phyloP scores from a whole-genome alignment of 2,888 invertebrate species.

The Oscheius sp. region DNA sequence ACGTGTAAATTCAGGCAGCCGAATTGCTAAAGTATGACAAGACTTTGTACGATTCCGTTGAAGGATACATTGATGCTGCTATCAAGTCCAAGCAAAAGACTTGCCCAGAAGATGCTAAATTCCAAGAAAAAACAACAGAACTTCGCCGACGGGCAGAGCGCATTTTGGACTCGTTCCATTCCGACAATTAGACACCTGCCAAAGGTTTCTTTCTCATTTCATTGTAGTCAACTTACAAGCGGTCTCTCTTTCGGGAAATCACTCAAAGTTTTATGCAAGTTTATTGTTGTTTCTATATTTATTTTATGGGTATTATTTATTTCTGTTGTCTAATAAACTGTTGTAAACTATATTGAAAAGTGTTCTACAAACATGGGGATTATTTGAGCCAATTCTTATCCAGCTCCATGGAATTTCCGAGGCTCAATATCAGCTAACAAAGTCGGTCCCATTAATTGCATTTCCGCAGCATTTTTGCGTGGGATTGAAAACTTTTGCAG shows the following conservation, averaged over 20 bases:
- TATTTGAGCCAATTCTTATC: too few species aligned
- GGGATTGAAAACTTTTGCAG: too few species aligned
- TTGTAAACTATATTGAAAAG: too few species aligned
- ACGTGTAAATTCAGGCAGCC: constrained; percentile 67
- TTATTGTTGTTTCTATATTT: neutral
- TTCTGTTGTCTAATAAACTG: neutral
- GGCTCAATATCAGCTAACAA: too few species aligned
- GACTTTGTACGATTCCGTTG: constrained; percentile 69
- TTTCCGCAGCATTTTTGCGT: too few species aligned
- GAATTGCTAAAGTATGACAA: constrained; percentile 77
- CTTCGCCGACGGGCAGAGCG: constrained; percentile 46
- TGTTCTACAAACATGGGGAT: too few species aligned
- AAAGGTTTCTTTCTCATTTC: neutral
- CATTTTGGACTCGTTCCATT: constrained; percentile 38
- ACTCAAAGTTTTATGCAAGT: too few species aligned
- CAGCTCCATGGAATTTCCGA: too few species aligned
- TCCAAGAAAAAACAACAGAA: constrained; percentile 47
- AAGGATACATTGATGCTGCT: constrained; percentile 72
- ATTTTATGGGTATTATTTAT: constrained; percentile 16
- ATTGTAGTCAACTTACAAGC: constrained; percentile 26
- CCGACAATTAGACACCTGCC: neutral
- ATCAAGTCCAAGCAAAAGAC: constrained; percentile 43
- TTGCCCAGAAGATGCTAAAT: constrained; percentile 48
- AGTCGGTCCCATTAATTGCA: too few species aligned
- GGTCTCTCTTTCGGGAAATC: constrained; percentile 12